Evolutionary conservation across 2,888 invertebrate genomes (phyloP), one percentile per base, ranked within the genome.

Genomic region (Cantharis rufa): DNA sequence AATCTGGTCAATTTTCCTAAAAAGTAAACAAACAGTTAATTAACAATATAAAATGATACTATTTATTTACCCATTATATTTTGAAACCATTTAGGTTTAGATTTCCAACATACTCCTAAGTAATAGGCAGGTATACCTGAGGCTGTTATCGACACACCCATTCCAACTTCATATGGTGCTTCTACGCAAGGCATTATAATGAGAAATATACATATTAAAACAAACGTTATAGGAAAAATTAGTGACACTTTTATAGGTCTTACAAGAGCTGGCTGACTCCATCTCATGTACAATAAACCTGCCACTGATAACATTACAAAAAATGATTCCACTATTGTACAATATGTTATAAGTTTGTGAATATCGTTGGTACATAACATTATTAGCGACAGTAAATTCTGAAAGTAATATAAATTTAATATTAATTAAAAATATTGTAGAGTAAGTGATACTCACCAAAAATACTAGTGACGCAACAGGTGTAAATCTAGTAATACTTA

Each of bases 271-370:
- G 97, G 97, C 81, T 90, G 89, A 85, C 92, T 95, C 88, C 94
- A 94, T 62, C 98, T 90, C 80, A 97, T 90, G 91, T 94, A 96
- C 27, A 98, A 88, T 79, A 98, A 92, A 1, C 96, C 97, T 78
- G 93, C 92, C 68, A 97, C 95, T 62, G 96, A 95, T 32, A 96
- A 87, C 86, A 95, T 95, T 69, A 97, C 96, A 89, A 98, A 98
- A 87, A 96, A 94, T 21, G 97, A 95, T 88, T 98, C 98, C 64
- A 97, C 96, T 84, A 97, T 96, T 74, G 95, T 96, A 84, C 96
- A 94, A 87, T 97, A 98, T 2, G 96, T 96, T 83, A 98, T 97
- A 72, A 98, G 90, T 24, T 94, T 92, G 84, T 95, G 94, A 71
- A 98, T 92, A 88, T 97, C 94, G 85, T 93, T 93, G 5, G 95